Evolutionary conservation across 2,113 vertebrate species (phyloP), one percentile per base, ranked within the genome.

Genomic region (Rhabdornis inornatus): DNA sequence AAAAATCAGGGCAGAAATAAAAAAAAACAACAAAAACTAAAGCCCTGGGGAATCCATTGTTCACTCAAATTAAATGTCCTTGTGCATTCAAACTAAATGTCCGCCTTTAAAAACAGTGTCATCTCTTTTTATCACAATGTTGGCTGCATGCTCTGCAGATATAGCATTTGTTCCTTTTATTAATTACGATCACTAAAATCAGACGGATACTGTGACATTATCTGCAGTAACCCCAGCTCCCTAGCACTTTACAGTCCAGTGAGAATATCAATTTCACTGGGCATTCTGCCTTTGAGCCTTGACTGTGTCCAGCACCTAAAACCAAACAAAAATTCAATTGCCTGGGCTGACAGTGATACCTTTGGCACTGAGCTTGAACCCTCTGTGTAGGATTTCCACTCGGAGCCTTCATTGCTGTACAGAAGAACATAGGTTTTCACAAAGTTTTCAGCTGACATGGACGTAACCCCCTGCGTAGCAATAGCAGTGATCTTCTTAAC

Each of bases 401-500:
- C 92, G 1, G 94, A 94, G 18, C 98, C 98, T 14, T 99, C 92
- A 11, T 98, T 30, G 6, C 99, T 99, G 97, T 99, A 98, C 66
- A 97, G 95, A 80, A 99, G 93, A 77, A 85, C 25, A 64, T 98
- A 99, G 64, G 97, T 96, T 57, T 95, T 98, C 83, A 99, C 98
- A 30, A 98, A 99, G 98, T 98, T 98, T 95, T 99, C 98, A 35
- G 76, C 87, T 30, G 97, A 87, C 35, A 99, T 2, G 15, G 98
- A 98, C 52, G 97, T 99, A 89, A 98, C 98, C 4, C 99, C 99
- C 93, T 99, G 99, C 0, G 98, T 99, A 61, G 98, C 68, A 44
- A 99, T 98, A 2, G 98, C 99, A 57, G 99, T 99, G 96, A 99
- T 98, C 97, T 99, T 99, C 97, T 98, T 99, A 27, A 98, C 44